These are phyloP conservation scores for Drosophila biarmipes DNA, from an alignment of 1,140 invertebrate species.

Conservation along the genomic window DNA sequence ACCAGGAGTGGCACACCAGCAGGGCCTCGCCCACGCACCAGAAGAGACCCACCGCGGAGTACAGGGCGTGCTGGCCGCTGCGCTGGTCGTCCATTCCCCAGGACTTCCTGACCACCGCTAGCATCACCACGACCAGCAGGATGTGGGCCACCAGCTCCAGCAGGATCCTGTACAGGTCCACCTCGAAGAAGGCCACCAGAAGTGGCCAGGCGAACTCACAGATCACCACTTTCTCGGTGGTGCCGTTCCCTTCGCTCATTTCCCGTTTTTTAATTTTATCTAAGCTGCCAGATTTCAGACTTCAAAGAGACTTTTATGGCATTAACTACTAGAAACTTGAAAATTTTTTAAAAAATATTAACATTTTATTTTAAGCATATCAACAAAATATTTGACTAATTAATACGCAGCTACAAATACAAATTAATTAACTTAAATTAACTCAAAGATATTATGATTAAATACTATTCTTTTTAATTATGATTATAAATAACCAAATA, in stretches of 20 bases:
- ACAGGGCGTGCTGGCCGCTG: constrained; percentile 35
- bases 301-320: background rate
- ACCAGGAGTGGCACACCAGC: constrained; percentile 8
- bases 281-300: background rate
- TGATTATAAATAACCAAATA: too few species aligned
- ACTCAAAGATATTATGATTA: too few species aligned
- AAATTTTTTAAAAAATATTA: too few species aligned
- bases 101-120: constrained; percentile 14
- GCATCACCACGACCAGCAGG: background rate
- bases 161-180: background rate
- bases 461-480: too few species aligned
- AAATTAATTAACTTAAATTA: too few species aligned
- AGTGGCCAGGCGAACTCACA: constrained; percentile 10
- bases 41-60: constrained; percentile 20
- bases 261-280: too few species aligned
- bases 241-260: background rate
- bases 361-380: too few species aligned
- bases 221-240: background rate
- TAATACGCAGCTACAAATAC: too few species aligned
- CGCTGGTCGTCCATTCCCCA: background rate
- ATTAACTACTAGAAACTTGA: too few species aligned
- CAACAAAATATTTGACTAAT: too few species aligned
- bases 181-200: background rate
- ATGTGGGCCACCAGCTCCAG: background rate
- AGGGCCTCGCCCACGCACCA: constrained; percentile 17